A percentile compares a stretch with the other conserved stretches of the same genome.
phyloP scores from a whole-genome alignment of 23 tunicate genomes.

The Botrylloides violaceus region DNA sequence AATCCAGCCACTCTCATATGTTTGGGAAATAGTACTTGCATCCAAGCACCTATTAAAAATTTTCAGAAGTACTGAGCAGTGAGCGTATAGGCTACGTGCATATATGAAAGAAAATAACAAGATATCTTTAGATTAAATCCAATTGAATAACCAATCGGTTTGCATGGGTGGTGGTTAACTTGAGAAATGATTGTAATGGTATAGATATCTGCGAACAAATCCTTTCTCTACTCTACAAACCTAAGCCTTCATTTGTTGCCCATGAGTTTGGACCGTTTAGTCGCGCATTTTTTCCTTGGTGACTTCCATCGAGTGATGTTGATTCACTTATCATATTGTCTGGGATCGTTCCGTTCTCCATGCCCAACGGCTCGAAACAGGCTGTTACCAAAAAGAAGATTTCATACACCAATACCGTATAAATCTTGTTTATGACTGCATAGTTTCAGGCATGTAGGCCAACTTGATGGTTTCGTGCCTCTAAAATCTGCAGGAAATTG shows the following conservation, averaged over 20 bases:
- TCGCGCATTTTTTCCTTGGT: conserved; percentile 52
- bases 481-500: no score
- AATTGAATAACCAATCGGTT: no score
- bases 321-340: conserved; percentile 62
- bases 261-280: conserved; percentile 59
- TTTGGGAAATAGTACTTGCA: conserved; percentile 48
- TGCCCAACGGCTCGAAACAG: conserved; percentile 62
- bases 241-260: conserved; percentile 59
- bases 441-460: no score
- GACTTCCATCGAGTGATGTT: conserved; percentile 42
- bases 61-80: no score
- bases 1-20: conserved; percentile 59
- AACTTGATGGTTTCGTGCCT: no score
- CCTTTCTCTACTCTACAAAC: no score
- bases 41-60: conserved; percentile 20
- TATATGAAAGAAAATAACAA: no score
- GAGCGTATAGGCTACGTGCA: no score
- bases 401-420: background rate
- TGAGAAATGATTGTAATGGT: no score
- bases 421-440: background rate
- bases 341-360: conserved; percentile 69
- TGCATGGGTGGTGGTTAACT: no score
- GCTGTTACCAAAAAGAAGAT: conserved; percentile 21
- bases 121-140: no score
- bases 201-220: no score